Conservation (phyloP, 2,113 vertebrate genomes). For the Ophthalmolycus amberensis region DNA sequence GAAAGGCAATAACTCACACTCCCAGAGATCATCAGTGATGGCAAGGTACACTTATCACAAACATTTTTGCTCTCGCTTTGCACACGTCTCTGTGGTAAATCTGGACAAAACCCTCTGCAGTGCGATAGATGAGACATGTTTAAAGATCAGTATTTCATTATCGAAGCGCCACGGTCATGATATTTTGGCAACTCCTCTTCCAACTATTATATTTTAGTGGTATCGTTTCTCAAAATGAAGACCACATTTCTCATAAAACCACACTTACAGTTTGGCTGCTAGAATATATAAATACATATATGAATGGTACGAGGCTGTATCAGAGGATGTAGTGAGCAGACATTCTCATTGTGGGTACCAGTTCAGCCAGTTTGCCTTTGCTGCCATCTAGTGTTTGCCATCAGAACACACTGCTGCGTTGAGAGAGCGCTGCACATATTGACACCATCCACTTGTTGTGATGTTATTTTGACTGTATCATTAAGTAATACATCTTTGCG, state of each 20-base stretch:
- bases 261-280: not conserved
- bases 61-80: not conserved
- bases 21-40: not conserved
- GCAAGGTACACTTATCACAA: not conserved
- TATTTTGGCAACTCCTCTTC: not conserved
- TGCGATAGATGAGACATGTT: not conserved
- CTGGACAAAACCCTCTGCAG: not conserved
- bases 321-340: not conserved
- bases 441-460: not conserved
- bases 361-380: slow-evolving; percentile 12
- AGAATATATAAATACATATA: not conserved
- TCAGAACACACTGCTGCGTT: not conserved
- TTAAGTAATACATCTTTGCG: not conserved
- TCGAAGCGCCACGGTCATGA: not conserved
- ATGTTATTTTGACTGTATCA: slow-evolving; percentile 2
- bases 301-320: not conserved
- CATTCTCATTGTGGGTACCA: not conserved
- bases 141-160: not conserved
- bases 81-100: not conserved
- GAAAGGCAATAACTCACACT: slow-evolving; percentile 12
- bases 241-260: not conserved
- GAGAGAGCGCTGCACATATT: not conserved
- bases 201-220: not conserved
- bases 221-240: not conserved
- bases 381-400: slow-evolving; percentile 60